These are phyloP conservation scores for Drosophila histrio DNA, from an alignment of 2,888 invertebrate genomes.

Conservation along the genomic window DNA sequence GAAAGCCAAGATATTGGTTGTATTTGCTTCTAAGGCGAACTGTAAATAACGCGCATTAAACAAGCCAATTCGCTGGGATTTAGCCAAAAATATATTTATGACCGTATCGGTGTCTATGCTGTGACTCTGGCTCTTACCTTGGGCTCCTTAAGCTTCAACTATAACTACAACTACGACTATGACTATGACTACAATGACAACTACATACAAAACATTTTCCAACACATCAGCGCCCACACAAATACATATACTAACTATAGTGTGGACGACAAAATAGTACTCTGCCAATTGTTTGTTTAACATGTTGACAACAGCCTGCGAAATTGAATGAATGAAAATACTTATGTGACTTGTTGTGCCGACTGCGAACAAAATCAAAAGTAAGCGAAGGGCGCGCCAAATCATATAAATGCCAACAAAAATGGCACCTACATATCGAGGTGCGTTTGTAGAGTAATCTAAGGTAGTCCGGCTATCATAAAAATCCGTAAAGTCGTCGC, in stretches of 20 bases:
- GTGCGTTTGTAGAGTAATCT: neutral
- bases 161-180: neutral
- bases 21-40: constrained; percentile 37
- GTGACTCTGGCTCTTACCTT: constrained; percentile 48
- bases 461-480: neutral
- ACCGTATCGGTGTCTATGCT: constrained; percentile 30
- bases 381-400: constrained; percentile 60
- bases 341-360: constrained; percentile 27
- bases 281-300: constrained; percentile 50
- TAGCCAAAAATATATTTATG: constrained; percentile 46
- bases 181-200: constrained; percentile 1
- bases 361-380: constrained; percentile 31
- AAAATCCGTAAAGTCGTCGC: neutral
- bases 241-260: neutral
- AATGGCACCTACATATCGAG: constrained; percentile 19
- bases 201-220: constrained; percentile 24
- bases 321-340: constrained; percentile 71
- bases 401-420: constrained; percentile 35
- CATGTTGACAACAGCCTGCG: constrained; percentile 67
- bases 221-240: constrained; percentile 21
- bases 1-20: constrained; percentile 47
- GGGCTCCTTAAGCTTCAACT: constrained; percentile 55
- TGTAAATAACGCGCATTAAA: constrained; percentile 10
- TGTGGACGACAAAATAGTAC: constrained; percentile 28
- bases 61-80: constrained; percentile 42